Conservation (phyloP, 2,113 vertebrate genomes). For the Crotalus tigris region DNA sequence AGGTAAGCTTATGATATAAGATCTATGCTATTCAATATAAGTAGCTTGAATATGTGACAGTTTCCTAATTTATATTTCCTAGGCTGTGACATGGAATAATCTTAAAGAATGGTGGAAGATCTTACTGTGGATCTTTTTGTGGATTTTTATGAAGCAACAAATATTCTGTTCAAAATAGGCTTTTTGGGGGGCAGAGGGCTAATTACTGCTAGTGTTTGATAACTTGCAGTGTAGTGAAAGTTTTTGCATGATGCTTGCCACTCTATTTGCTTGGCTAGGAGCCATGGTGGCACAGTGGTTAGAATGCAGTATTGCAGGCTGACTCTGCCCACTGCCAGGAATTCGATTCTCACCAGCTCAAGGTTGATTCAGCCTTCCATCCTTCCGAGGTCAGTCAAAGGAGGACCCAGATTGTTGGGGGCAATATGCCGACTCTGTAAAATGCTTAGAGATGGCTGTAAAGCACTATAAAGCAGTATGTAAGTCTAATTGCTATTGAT, state of each 20-base stretch:
- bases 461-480: background rate
- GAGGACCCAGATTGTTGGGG: background rate
- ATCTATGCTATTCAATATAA: background rate
- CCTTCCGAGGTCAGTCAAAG: background rate
- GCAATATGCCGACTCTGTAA: background rate
- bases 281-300: background rate
- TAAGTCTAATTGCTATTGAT: background rate
- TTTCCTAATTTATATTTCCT: constrained; percentile 10
- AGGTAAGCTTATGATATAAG: background rate
- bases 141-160: background rate
- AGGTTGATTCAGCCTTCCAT: background rate
- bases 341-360: background rate
- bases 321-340: background rate
- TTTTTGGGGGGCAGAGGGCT: background rate
- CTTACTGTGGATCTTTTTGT: background rate
- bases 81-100: background rate
- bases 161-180: background rate
- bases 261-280: background rate
- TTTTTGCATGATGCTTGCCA: background rate
- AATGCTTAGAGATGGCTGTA: background rate
- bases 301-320: background rate
- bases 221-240: background rate
- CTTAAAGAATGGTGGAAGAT: background rate
- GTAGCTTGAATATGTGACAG: background rate
- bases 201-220: background rate